Conservation (phyloP, 2,797 vertebrate genomes). For the Pangasius krempfi region DNA sequence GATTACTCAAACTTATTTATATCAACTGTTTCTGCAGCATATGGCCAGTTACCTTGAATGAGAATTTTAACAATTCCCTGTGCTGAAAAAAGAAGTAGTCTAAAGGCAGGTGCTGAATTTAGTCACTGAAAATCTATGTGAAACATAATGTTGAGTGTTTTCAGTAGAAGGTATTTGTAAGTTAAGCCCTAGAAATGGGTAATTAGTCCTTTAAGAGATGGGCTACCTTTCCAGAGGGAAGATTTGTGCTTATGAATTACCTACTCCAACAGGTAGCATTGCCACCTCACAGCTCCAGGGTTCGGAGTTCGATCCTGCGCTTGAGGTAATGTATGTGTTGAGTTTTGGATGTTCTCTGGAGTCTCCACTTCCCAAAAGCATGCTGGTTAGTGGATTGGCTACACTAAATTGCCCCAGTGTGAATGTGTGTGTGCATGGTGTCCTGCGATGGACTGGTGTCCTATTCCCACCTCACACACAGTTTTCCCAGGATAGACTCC, state of each 20-base stretch:
- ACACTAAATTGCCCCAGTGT: not conserved
- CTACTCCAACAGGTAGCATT: not conserved
- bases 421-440: not conserved
- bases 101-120: not conserved
- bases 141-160: not conserved
- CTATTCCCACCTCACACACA: not conserved
- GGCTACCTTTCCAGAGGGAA: not conserved
- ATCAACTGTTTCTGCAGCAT: not conserved
- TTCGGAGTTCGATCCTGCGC: not conserved
- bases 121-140: not conserved
- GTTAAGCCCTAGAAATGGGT: not conserved
- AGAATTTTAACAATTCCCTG: not conserved
- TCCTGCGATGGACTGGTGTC: not conserved
- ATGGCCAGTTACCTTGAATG: not conserved
- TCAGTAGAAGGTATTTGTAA: not conserved
- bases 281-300: not conserved
- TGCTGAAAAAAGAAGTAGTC: not conserved
- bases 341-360: not conserved
- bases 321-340: not conserved
- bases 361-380: not conserved
- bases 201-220: not conserved
- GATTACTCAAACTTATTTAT: not conserved
- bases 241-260: not conserved
- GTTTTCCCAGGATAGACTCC: not conserved
- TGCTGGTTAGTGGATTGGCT: not conserved